Conservation (phyloP, 2,113 vertebrate species). For the Podilymbus podiceps region DNA sequence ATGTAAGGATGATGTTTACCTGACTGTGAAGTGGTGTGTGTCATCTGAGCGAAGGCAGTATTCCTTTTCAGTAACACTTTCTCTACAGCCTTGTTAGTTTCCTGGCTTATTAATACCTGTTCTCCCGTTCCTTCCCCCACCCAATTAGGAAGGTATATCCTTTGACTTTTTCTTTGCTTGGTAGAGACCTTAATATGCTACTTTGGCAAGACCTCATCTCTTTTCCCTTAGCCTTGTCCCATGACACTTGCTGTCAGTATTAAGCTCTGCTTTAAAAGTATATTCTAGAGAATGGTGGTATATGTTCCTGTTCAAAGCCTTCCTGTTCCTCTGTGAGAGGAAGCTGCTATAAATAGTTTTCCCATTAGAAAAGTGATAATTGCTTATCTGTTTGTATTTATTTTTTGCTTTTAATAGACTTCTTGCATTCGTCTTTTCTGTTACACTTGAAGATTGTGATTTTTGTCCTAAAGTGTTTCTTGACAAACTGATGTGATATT, state of each 20-base stretch:
- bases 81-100: background rate
- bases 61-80: background rate
- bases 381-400: background rate
- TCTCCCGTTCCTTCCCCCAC: background rate
- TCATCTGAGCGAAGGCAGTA: background rate
- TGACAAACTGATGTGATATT: background rate
- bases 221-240: background rate
- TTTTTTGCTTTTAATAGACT: background rate
- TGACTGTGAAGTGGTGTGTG: background rate
- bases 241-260: background rate
- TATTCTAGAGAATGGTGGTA: background rate
- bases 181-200: background rate
- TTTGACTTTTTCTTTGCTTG: background rate
- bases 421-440: background rate
- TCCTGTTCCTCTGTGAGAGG: background rate
- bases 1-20: background rate
- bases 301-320: background rate
- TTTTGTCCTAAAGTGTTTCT: background rate
- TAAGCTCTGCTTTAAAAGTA: background rate
- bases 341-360: conserved; percentile 21
- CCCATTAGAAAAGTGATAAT: background rate
- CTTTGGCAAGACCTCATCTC: background rate
- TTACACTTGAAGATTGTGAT: background rate
- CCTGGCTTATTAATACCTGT: background rate
- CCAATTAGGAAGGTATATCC: background rate